Evolutionary conservation across 2,888 invertebrate genomes (phyloP), one percentile per base, ranked within the genome.

Genomic region (Lobophora halterata): DNA sequence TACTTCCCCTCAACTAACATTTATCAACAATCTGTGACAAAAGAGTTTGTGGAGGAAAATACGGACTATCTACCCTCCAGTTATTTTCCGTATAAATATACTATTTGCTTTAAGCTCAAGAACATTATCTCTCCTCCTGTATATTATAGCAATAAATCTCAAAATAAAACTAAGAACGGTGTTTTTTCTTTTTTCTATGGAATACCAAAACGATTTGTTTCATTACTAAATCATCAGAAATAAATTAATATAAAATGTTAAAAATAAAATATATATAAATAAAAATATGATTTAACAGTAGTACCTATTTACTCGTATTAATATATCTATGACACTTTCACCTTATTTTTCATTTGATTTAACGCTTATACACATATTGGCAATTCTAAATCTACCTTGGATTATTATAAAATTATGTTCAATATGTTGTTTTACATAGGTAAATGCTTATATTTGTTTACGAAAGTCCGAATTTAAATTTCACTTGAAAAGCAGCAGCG

Each of bases 101-200:
- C 75, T 69, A 75, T 79, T 76, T 75, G 64, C 70, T 45, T 47
- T 50, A 49, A 61, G 50, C 55, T 50, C 42, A 58, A 55, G 55
- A 53, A 61, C 59, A 76, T 77, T 75, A 76, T 66, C 71, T 66
- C 66, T 55, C 53, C 52, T 67, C 58, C 64, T 65, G 68, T 72
- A 76, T 77, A 74, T 76, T 75, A 71, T 70, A 46, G 39, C 55
- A 49, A 76, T 78, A 73, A 74, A 75, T 77, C 68, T 59, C 25
- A 36, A 46, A 52, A n/a, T n/a, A n/a, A n/a, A n/a, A n/a, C n/a
- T n/a, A n/a, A n/a, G n/a, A 53, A 50, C 49, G 55, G 58, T 61
- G 59, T 58, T 43, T 38, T 46, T 47, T 38, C 10, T 40, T 39
- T 36, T 40, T 46, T 44, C 49, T 45, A 36, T 20, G 39, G 27